These are phyloP conservation scores for Anguilla obscura DNA, from an alignment of 2,797 vertebrate species.

Conservation along the genomic window DNA sequence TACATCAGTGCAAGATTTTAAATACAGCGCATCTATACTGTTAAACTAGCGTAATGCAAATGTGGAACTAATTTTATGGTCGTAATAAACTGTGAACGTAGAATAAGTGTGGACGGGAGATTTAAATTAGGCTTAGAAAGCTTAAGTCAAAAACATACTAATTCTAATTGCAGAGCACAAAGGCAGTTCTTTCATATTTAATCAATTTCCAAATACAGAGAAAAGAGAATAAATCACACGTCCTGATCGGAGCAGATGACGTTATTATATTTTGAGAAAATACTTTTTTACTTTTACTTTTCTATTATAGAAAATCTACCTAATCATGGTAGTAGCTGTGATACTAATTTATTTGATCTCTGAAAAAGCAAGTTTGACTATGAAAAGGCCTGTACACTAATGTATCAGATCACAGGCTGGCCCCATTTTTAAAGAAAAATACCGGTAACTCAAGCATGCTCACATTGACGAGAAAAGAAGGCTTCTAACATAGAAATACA, in stretches of 20 bases:
- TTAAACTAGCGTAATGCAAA: not conserved
- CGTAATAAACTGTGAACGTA: not conserved
- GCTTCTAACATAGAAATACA: slow-evolving; percentile 34
- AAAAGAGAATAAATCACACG: slow-evolving; percentile 58
- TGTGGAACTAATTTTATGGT: not conserved
- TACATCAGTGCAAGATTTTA: not conserved
- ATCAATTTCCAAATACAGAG: slow-evolving; percentile 62
- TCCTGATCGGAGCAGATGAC: slow-evolving; percentile 50
- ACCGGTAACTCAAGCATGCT: slow-evolving; percentile 40
- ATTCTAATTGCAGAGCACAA: slow-evolving; percentile 60
- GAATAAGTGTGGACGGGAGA: not conserved
- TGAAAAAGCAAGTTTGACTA: slow-evolving; percentile 52
- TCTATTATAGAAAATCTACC: slow-evolving; percentile 65
- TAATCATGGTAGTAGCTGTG: slow-evolving; percentile 42
- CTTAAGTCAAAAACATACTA: slow-evolving; percentile 49
- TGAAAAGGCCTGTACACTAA: slow-evolving; percentile 53
- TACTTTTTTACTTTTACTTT: slow-evolving; percentile 60
- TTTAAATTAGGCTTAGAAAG: not conserved
- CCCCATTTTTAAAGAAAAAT: slow-evolving; percentile 49
- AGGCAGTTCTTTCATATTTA: slow-evolving; percentile 62
- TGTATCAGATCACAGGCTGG: slow-evolving; percentile 53
- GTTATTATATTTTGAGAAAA: slow-evolving; percentile 61
- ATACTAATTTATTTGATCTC: slow-evolving; percentile 52
- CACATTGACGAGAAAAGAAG: slow-evolving; percentile 17
- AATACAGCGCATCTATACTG: not conserved